Conservation (phyloP, 2,888 invertebrate species). For the Deroplatys truncata region DNA sequence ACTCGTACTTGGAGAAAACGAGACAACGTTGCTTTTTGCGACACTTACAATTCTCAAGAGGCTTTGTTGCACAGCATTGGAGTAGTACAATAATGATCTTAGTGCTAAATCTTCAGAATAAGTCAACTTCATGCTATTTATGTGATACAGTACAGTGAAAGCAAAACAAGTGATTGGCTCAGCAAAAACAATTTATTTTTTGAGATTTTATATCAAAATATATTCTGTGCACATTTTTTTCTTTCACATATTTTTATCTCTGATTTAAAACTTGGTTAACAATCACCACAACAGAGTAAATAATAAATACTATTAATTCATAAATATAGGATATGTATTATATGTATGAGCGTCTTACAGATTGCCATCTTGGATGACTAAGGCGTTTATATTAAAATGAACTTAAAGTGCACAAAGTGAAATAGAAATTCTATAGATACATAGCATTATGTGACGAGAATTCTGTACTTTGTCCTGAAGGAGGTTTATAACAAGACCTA, state of each 20-base stretch:
- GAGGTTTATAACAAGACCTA: not conserved
- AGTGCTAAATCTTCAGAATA: too few relatives aligned
- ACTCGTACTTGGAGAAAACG: too few relatives aligned
- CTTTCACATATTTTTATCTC: conserved; percentile 9
- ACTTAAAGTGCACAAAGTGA: not conserved
- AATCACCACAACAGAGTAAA: conserved; percentile 15
- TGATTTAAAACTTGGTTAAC: conserved; percentile 9
- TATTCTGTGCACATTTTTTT: conserved; percentile 29
- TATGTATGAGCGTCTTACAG: conserved; percentile 4
- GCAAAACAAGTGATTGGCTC: not conserved
- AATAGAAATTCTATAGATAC: not conserved
- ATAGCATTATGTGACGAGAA: not conserved
- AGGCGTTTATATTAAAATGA: not conserved
- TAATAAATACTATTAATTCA: conserved; percentile 25
- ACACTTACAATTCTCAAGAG: too few relatives aligned
- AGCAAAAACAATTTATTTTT: not conserved
- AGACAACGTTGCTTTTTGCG: too few relatives aligned
- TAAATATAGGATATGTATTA: conserved; percentile 26
- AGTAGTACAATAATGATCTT: too few relatives aligned
- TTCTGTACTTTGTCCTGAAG: not conserved
- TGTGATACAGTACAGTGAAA: not conserved
- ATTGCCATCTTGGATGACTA: not conserved
- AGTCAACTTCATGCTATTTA: too few relatives aligned
- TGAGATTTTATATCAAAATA: conserved; percentile 31
- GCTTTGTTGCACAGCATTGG: too few relatives aligned